Evolutionary conservation across 35 echinoderm and acorn worm genomes (phyloP).

Genomic region (Lytechinus pictus): DNA sequence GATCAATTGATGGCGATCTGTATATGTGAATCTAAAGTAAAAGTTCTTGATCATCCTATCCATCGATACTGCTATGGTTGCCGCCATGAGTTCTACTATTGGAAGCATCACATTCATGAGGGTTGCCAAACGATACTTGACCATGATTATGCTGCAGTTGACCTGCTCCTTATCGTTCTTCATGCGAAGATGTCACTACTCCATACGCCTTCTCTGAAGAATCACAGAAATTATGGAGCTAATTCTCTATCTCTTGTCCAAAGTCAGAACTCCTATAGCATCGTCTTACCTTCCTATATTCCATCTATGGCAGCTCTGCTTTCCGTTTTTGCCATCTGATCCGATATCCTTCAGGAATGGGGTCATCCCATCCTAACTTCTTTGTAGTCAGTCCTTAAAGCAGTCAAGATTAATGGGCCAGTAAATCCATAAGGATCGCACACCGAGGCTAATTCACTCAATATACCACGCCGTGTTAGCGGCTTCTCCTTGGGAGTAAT

Average conservation of each 20-base stretch:
- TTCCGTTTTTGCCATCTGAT: constrained; percentile 63
- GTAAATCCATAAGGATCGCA: constrained; percentile 72
- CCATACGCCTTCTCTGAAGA: constrained; percentile 59
- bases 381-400: constrained; percentile 80
- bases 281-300: constrained; percentile 50
- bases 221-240: constrained; percentile 75
- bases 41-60: constrained; percentile 40
- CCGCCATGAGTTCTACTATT: constrained; percentile 58
- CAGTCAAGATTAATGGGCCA: constrained; percentile 53
- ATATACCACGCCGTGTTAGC: constrained; percentile 61
- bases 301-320: constrained; percentile 58
- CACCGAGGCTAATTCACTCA: constrained; percentile 56
- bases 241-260: constrained; percentile 34
- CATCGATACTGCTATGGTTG: constrained; percentile 43
- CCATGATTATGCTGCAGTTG: constrained; percentile 58
- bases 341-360: constrained; percentile 34
- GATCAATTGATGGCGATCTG: too few relatives aligned
- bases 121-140: constrained; percentile 66
- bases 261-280: constrained; percentile 63
- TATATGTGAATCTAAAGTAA: too few relatives aligned
- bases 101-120: constrained; percentile 54
- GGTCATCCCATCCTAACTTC: constrained; percentile 66
- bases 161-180: constrained; percentile 45
- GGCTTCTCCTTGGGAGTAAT: background rate
- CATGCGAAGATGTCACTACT: constrained; percentile 54